Percentiles rank a stretch among this genome's conserved stretches.
phyloP scores from a whole-genome alignment of 1,140 invertebrate species.

The Plutomurus gul region DNA sequence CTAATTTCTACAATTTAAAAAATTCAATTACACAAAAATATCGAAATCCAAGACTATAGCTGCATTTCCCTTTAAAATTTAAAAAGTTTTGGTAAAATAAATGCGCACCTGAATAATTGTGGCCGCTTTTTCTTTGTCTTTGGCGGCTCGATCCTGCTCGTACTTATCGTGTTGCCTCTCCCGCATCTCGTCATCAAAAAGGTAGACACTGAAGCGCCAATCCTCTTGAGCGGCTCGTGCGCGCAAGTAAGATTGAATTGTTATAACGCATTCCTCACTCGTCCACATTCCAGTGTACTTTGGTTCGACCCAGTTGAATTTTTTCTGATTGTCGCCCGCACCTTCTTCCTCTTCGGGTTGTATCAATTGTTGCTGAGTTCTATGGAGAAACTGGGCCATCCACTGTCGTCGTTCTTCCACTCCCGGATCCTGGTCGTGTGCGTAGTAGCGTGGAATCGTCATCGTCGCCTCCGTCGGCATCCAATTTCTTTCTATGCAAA shows the following conservation, averaged over 20 bases:
- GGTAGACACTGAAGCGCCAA: neutral
- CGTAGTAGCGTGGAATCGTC: slow-evolving; percentile 60
- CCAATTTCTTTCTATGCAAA: slow-evolving; percentile 3
- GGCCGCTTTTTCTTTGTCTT: slow-evolving; percentile 62
- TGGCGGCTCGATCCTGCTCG: neutral
- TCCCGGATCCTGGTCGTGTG: slow-evolving; percentile 49
- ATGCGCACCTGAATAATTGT: slow-evolving; percentile 66
- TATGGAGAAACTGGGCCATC: neutral
- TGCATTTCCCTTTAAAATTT: neutral
- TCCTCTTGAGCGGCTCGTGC: too few relatives aligned
- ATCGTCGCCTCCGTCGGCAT: slow-evolving; percentile 62
- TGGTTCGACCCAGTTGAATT: too few relatives aligned
- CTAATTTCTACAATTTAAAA: slow-evolving; percentile 33
- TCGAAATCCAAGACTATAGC: neutral
- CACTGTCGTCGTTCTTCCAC: neutral
- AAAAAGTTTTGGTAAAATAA: neutral
- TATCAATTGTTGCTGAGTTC: neutral
- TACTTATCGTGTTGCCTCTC: slow-evolving; percentile 58
- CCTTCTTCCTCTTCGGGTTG: neutral
- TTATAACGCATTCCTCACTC: too few relatives aligned
- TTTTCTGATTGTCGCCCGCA: slow-evolving; percentile 19
- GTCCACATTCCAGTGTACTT: too few relatives aligned
- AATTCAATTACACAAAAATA: neutral
- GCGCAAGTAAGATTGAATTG: too few relatives aligned
- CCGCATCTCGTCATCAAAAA: slow-evolving; percentile 53